Base-by-base conservation (phyloP, 2,797 vertebrate species). In the Poeciliopsis turneri region DNA sequence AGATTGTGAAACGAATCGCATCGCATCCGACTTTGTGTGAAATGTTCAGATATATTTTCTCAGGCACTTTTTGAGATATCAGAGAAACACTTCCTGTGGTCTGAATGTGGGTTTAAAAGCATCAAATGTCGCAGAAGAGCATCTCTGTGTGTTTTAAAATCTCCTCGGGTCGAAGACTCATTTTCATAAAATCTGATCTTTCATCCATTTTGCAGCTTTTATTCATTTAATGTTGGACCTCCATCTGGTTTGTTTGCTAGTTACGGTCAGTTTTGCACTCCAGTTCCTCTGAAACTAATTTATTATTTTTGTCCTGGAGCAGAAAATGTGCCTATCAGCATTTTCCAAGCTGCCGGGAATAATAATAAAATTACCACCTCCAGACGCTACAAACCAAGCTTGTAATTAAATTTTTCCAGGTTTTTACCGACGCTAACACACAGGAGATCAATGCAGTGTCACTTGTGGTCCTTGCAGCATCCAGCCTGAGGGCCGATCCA, bases 51-150 rank as follows among this genome's bases (percentile, higher is more conserved):
- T 72, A 71, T 25, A 12, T 81, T 71, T 74, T 78, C 83, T 89
- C 83, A 93, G 93, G 93, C 93, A 92, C 92, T 94, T 93, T 73
- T 93, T 74, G 81, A 59, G 64, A 79, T 69, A 72, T 83, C 57
- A 45, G 76, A 87, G 73, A 25, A 46, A 81, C 23, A 64, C 74
- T 74, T 86, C 81, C 87, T 84, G 81, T 80, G 77, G 28, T 0
- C 45, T 57, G 4, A 39, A 30, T 4, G 6, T 61, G 33, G 75
- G 51, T 69, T 64, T 55, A 55, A 80, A 80, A 73, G 36, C 51
- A 61, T 61, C 59, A 51, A 76, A 33, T 33, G 2, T 59, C 33
- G 18, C 39, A 5, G 41, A 69, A 45, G 12, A 33, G 6, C 4
- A 55, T 15, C 9, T 23, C 46, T 51, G 30, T 12, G 2, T 25